Evolutionary conservation across 1,140 invertebrate species (phyloP), one percentile per base, ranked within the genome.

Genomic region (Latrodectus geometricus): DNA sequence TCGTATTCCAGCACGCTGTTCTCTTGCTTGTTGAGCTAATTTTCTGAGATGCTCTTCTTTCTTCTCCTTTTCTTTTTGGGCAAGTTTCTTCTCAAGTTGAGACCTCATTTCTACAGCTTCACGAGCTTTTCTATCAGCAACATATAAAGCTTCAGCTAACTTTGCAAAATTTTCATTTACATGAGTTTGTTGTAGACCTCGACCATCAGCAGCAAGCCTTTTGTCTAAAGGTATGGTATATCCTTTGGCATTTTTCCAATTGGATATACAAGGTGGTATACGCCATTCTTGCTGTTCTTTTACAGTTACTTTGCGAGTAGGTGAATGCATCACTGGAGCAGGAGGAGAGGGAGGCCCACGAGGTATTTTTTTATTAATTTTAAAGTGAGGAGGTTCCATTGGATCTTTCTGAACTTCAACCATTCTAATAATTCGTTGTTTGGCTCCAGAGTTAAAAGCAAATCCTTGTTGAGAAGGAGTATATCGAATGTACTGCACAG

Each of bases 271-370:
- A 0, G 99, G 99, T 20, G 99, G 99, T 89, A 99, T 99, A 92
- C 99, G 99, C 99, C 99, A 99, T 91, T 99, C 98, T 88, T 98
- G 96, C 90, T 99, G 98, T 91, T 99, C 98, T 91, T 99, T 99
- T 0, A 98, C 97, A 8, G 98, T 99, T 0, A 98, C 96, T 91
- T 99, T 97, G 84, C 98, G 93, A 0, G 98, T 98, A 0, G 99
- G 99, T 0, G 98, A 99, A 92, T 99, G 98, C 92, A 99, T 94
- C 2, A 99, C 97, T 20, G 96, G 96, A 2, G 98, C 98, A 21
- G 98, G 99, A 0, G 99, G 99, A 8, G 98, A 99, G 0, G 98
- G 98, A 15, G 98, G 98, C 0, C 97, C 98, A 88, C 98, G 93
- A 0, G 99, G 99, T 89, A 99, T 99, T 69, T 90, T 90, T 66